Percentiles rank a stretch among this genome's conserved stretches.
phyloP scores from a whole-genome alignment of 2,888 invertebrate genomes.

The Microplitis deprimator region DNA sequence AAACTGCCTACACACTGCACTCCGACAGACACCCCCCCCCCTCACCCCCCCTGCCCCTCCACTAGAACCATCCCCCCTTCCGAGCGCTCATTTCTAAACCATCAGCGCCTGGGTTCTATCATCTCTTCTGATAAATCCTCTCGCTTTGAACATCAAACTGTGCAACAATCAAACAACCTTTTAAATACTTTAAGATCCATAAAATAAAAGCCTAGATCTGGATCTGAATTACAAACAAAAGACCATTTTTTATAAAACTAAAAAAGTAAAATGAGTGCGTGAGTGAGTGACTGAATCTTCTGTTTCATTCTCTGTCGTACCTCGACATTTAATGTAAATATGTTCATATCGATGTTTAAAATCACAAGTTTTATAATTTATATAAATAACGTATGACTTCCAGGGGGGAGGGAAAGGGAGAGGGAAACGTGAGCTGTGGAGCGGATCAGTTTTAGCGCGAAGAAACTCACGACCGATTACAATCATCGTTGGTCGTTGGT shows the following conservation, averaged over 20 bases:
- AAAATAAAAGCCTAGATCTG: no score
- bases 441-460: slow-evolving; percentile 13
- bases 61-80: not conserved
- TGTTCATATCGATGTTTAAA: not conserved
- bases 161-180: not conserved
- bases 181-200: not conserved
- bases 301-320: no score
- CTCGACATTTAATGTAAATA: not conserved
- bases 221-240: no score
- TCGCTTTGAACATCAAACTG: not conserved
- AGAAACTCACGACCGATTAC: slow-evolving; percentile 48
- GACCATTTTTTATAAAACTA: no score
- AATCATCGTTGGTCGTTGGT: slow-evolving; percentile 45
- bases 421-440: not conserved
- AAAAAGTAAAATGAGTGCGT: no score
- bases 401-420: not conserved
- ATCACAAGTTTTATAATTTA: slow-evolving; percentile 1
- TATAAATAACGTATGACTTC: not conserved
- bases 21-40: no score
- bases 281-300: no score
- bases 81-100: no score
- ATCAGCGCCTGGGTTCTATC: not conserved
- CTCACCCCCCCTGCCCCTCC: not conserved
- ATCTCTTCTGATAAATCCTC: not conserved
- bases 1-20: not conserved